A percentile compares a stretch with the other conserved stretches of the same genome.
These are phyloP conservation scores for Leptopilina syphax DNA, from an alignment of 2,888 invertebrate genomes.

Conservation along the genomic window DNA sequence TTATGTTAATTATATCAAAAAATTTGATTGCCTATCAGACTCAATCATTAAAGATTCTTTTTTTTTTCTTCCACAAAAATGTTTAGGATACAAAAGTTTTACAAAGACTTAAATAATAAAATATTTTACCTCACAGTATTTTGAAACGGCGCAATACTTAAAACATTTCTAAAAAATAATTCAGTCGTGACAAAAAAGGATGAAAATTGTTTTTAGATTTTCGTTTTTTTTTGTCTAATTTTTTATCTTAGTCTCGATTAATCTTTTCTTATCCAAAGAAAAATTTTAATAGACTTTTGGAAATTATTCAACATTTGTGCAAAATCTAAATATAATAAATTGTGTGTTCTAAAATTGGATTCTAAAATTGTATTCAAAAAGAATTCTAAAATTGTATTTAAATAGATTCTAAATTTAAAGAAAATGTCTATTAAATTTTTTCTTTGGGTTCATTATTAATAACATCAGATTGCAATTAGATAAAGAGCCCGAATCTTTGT, in stretches of 20 bases:
- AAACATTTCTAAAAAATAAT: constrained; percentile 26
- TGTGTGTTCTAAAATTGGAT: background rate
- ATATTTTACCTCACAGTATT: background rate
- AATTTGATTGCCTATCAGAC: constrained; percentile 1
- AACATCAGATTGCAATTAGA: constrained; percentile 19
- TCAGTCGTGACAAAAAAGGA: constrained; percentile 14
- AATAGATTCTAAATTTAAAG: background rate
- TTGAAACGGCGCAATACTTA: background rate
- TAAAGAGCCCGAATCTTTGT: constrained; percentile 1
- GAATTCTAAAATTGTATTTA: too few species aligned
- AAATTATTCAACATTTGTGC: background rate
- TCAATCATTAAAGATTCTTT: background rate
- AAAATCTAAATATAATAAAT: constrained; percentile 1
- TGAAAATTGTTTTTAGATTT: constrained; percentile 5
- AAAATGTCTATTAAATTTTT: background rate
- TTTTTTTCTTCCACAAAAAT: background rate
- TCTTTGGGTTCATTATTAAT: background rate
- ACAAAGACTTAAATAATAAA: constrained; percentile 24
- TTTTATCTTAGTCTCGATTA: background rate
- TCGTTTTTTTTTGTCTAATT: constrained; percentile 21
- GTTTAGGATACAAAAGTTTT: constrained; percentile 24
- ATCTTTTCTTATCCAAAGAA: background rate
- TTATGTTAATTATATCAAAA: background rate
- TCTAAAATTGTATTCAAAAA: background rate
- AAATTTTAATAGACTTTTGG: background rate